A percentile compares a stretch with the other conserved stretches of the same genome.
phyloP scores from a whole-genome alignment of 2,113 vertebrate species.

The Gallinago media region DNA sequence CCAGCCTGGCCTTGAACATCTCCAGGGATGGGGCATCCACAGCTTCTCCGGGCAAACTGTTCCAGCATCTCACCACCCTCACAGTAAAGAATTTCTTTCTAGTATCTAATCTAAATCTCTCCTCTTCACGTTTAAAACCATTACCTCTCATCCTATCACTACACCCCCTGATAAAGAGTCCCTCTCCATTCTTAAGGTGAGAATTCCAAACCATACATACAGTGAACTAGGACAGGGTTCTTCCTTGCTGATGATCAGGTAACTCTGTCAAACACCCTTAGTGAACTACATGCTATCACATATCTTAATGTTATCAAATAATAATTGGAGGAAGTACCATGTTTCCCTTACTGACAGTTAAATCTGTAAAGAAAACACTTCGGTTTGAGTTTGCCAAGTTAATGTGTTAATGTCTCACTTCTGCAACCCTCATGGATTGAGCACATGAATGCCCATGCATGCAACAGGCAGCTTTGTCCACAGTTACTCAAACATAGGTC shows the following conservation, averaged over 20 bases:
- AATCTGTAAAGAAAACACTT: background rate
- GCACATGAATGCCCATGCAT: background rate
- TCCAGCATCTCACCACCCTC: no score
- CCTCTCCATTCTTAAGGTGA: background rate
- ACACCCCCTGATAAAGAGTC: no score
- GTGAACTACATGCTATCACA: fast-evolving
- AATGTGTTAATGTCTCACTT: background rate
- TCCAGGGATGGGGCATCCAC: no score
- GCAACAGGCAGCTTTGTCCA: background rate
- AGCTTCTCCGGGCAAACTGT: no score
- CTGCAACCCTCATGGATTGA: background rate
- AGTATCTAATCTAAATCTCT: no score
- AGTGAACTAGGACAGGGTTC: background rate
- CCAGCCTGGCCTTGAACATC: no score
- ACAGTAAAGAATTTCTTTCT: no score
- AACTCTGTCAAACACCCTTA: no score
- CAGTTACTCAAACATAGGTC: background rate
- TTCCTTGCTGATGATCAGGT: background rate
- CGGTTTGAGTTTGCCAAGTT: background rate
- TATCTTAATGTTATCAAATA: background rate
- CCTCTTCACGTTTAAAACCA: no score
- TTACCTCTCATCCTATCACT: no score
- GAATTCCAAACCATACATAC: background rate
- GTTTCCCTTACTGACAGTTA: background rate
- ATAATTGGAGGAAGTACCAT: background rate